These are phyloP conservation scores for Pterois miles DNA, from an alignment of 2,797 vertebrate species.

Conservation along the genomic window DNA sequence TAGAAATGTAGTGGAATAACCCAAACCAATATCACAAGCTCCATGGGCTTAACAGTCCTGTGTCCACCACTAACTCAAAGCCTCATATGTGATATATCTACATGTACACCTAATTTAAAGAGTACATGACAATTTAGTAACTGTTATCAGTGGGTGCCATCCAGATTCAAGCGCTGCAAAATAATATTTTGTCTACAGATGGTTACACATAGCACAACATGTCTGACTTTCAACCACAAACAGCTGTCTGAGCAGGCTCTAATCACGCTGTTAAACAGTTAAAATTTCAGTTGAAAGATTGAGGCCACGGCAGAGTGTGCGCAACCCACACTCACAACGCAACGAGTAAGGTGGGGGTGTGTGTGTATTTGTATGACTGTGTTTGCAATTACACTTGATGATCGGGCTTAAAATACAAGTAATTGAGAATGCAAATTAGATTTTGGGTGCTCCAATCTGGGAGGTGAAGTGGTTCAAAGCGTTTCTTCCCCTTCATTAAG, in stretches of 20 bases:
- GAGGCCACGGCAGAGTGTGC: constrained; percentile 25
- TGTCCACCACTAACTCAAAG: neutral
- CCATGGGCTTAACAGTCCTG: neutral
- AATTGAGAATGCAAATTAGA: constrained; percentile 75
- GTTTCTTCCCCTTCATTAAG: constrained; percentile 80
- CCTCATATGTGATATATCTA: neutral
- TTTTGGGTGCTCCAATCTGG: constrained; percentile 66
- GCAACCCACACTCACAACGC: neutral
- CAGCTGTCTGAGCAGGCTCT: neutral
- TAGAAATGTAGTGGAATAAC: constrained; percentile 9
- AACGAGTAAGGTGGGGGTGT: constrained; percentile 9
- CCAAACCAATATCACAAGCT: neutral
- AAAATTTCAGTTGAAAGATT: constrained; percentile 21
- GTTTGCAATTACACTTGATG: constrained; percentile 70
- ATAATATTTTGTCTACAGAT: neutral
- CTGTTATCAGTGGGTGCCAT: neutral
- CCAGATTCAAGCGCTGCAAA: neutral
- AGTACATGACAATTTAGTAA: neutral
- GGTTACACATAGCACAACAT: neutral
- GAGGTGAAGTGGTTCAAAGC: constrained; percentile 79
- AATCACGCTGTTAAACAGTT: neutral
- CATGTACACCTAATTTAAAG: neutral
- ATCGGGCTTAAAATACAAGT: constrained; percentile 69
- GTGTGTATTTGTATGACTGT: constrained; percentile 38
- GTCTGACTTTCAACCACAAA: neutral